phyloP scores from a whole-genome alignment of 2,113 vertebrate species.

The Antechinus stuartii region DNA sequence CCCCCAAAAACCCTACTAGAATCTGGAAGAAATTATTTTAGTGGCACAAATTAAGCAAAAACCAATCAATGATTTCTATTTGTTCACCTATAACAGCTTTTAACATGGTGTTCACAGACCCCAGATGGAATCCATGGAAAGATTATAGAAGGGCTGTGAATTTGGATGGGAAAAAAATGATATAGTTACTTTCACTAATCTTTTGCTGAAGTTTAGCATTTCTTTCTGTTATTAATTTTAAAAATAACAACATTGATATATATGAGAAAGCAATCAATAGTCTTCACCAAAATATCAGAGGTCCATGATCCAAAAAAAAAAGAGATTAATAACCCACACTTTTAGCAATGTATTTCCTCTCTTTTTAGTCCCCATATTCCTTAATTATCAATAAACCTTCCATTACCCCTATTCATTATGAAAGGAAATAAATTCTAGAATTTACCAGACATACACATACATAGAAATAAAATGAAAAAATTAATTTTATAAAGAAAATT shows the following conservation, averaged over 20 bases:
- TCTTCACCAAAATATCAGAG: not conserved
- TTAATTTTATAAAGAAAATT: not conserved
- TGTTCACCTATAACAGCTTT: not conserved
- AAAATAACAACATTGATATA: not conserved
- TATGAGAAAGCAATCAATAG: not conserved
- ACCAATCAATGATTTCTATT: constrained; percentile 21
- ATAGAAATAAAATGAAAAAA: not conserved
- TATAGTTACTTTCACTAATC: not conserved
- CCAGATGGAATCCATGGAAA: not conserved
- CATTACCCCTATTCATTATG: not conserved
- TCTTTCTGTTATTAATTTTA: not conserved
- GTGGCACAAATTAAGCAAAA: constrained; percentile 25
- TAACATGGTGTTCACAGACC: not conserved
- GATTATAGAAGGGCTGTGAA: not conserved
- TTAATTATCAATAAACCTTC: not conserved
- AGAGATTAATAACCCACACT: not conserved
- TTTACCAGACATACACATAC: not conserved
- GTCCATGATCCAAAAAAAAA: not conserved
- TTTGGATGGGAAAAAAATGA: not conserved
- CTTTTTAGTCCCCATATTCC: not conserved
- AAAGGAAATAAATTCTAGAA: not conserved
- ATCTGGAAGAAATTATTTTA: not conserved
- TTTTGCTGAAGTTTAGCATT: not conserved
- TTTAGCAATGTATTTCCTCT: not conserved
- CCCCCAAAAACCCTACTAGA: constrained; percentile 25